Evolutionary conservation across 2,797 vertebrate species (phyloP).

Genomic region (Bovichtus diacanthus): DNA sequence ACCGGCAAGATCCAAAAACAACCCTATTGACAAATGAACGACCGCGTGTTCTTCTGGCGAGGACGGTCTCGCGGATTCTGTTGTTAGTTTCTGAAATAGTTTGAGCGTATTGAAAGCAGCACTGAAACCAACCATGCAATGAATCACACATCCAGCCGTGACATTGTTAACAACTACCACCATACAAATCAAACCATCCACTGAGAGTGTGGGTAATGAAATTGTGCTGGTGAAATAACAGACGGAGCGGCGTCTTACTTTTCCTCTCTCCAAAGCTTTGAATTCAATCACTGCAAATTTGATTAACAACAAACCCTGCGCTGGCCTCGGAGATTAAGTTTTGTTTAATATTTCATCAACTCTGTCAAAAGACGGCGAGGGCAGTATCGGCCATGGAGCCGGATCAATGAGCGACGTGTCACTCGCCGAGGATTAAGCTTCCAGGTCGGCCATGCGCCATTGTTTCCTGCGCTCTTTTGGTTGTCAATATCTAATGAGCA

Average conservation of each 20-base stretch:
- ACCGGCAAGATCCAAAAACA: conserved; percentile 20
- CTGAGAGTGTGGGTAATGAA: conserved; percentile 43
- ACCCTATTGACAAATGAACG: not conserved
- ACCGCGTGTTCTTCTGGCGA: not conserved
- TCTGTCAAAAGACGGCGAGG: conserved; percentile 48
- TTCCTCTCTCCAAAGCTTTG: conserved; percentile 38
- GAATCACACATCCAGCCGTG: conserved; percentile 10
- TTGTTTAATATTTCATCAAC: conserved; percentile 70
- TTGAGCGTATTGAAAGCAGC: conserved; percentile 12
- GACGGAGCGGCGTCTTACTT: conserved; percentile 1
- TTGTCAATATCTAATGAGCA: conserved; percentile 49
- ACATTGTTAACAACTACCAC: conserved; percentile 15
- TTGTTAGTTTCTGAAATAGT: not conserved
- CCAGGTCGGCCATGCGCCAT: conserved; percentile 27
- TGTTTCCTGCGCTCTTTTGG: conserved; percentile 49
- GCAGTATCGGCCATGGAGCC: conserved; percentile 28
- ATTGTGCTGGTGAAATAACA: conserved; percentile 31
- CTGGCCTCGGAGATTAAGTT: conserved; percentile 61
- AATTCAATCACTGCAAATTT: conserved; percentile 57
- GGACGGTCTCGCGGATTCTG: not conserved
- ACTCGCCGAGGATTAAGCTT: conserved; percentile 48
- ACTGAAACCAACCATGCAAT: not conserved
- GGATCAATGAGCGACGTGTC: conserved; percentile 57
- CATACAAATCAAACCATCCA: conserved; percentile 25
- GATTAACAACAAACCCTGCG: conserved; percentile 57